phyloP scores from a whole-genome alignment of 1,140 invertebrate species.

The Drosophila mauritiana region DNA sequence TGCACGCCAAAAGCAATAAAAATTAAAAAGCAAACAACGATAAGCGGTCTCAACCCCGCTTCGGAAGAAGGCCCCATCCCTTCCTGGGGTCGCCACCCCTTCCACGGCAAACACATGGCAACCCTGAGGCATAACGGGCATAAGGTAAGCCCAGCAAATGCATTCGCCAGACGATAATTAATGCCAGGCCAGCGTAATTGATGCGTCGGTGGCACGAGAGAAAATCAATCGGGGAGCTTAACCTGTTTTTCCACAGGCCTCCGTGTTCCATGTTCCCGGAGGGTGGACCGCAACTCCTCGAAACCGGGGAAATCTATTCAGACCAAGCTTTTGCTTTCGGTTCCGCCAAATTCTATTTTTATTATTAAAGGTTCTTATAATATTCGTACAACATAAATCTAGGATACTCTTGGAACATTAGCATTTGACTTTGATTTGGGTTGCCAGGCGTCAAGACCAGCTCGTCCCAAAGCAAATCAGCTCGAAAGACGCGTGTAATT shows the following conservation, averaged over 20 bases:
- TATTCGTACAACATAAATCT: too few species aligned
- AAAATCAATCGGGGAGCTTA: conserved; percentile 60
- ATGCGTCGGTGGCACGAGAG: conserved; percentile 65
- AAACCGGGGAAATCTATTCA: conserved; percentile 11
- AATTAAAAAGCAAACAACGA: conserved; percentile 80
- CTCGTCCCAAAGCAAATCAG: conserved; percentile 1
- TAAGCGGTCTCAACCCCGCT: conserved; percentile 52
- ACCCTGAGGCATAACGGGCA: conserved; percentile 62
- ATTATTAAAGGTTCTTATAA: too few species aligned
- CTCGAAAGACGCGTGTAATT: conserved; percentile 55
- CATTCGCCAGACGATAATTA: conserved; percentile 49
- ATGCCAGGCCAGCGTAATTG: conserved; percentile 52
- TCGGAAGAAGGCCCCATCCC: conserved; percentile 6
- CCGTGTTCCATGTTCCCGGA: neutral
- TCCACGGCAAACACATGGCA: conserved; percentile 57
- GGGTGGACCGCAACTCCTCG: conserved; percentile 8
- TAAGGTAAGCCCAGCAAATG: conserved; percentile 68
- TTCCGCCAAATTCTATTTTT: neutral
- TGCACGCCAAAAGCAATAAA: conserved; percentile 57
- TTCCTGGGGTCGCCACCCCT: conserved; percentile 9
- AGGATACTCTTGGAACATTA: neutral
- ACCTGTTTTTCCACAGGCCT: conserved; percentile 1
- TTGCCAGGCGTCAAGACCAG: conserved; percentile 26
- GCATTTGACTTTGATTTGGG: conserved; percentile 53
- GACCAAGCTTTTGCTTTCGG: conserved; percentile 1